Evolutionary conservation across 1,140 invertebrate species (phyloP).

Genomic region (Matsumurasca onukii): DNA sequence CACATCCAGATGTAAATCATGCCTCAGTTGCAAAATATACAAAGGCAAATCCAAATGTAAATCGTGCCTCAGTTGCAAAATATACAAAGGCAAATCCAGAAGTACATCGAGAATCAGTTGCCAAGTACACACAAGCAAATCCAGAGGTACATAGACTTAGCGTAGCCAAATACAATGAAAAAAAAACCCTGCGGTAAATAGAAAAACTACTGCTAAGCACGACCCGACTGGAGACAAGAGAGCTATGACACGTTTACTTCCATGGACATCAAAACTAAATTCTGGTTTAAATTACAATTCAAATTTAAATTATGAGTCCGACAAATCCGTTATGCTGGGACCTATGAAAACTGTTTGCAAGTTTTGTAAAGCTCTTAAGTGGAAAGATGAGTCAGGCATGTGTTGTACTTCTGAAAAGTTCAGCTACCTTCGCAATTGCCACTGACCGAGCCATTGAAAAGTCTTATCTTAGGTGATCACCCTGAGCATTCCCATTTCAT

Average conservation of each 20-base stretch:
- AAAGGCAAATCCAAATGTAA: no score
- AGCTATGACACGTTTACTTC: background rate
- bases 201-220: no score
- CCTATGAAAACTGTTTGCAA: constrained; percentile 40
- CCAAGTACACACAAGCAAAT: no score
- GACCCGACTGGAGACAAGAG: no score
- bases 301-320: constrained; percentile 17
- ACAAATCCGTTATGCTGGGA: constrained; percentile 7
- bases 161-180: no score
- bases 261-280: background rate
- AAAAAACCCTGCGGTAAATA: no score
- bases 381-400: constrained; percentile 42
- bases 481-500: constrained; percentile 16
- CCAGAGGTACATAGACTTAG: no score
- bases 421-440: constrained; percentile 39
- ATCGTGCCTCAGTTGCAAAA: no score
- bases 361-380: constrained; percentile 47
- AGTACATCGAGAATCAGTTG: no score
- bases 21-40: no score
- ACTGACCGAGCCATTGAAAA: constrained; percentile 39
- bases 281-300: constrained; percentile 24
- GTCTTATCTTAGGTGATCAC: constrained; percentile 39
- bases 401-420: constrained; percentile 44
- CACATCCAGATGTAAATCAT: no score
- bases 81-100: no score